Evolutionary conservation across 2,797 vertebrate species (phyloP).

Genomic region (Emys orbicularis): DNA sequence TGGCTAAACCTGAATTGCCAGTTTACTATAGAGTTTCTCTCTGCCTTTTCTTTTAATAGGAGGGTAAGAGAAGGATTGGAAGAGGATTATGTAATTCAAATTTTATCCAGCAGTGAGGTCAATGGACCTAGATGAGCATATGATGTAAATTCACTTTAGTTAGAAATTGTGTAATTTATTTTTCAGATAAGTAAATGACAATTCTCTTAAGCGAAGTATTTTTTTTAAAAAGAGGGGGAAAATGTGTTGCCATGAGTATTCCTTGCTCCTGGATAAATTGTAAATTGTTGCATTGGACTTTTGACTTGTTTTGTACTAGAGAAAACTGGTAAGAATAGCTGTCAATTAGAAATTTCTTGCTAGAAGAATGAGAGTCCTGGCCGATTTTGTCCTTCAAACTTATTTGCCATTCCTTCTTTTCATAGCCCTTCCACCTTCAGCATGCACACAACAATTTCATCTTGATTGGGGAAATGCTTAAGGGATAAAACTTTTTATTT

Average conservation of each 20-base stretch:
- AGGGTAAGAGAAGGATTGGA: background rate
- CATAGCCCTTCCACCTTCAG: background rate
- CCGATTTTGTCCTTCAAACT: background rate
- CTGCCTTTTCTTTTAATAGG: background rate
- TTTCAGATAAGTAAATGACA: constrained; percentile 17
- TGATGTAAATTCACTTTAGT: background rate
- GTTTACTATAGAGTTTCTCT: background rate
- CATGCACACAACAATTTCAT: background rate
- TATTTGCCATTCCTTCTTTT: background rate
- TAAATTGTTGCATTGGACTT: background rate
- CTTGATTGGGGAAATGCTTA: background rate
- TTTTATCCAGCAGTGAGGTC: background rate
- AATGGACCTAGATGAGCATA: background rate
- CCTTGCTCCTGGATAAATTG: background rate
- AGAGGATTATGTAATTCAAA: background rate
- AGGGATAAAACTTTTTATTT: background rate
- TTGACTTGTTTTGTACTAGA: background rate
- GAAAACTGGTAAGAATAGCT: background rate
- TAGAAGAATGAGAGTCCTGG: background rate
- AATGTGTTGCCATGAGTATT: background rate
- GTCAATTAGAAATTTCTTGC: background rate
- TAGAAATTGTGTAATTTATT: constrained; percentile 12
- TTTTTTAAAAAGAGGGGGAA: background rate
- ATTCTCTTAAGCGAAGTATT: background rate
- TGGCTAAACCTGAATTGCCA: background rate